A percentile compares a stretch with the other conserved stretches of the same genome.
Conservation (phyloP, 2,113 vertebrate species). For the Turnix velox region DNA sequence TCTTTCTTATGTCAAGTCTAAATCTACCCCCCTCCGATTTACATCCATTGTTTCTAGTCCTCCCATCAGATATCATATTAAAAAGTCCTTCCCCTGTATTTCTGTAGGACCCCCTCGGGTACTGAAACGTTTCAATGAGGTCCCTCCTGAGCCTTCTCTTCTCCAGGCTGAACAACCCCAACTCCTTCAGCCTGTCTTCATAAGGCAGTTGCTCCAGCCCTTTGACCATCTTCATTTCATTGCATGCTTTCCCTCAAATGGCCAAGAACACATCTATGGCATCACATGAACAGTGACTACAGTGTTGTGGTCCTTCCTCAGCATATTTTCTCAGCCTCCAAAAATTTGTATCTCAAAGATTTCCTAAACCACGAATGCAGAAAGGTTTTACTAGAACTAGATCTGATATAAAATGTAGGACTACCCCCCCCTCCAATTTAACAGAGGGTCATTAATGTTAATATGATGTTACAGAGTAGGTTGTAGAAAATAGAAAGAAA, state of each 20-base stretch:
- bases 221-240: no score
- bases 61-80: no score
- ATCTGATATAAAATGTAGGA: background rate
- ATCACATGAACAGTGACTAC: background rate
- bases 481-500: conserved; percentile 21
- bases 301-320: background rate
- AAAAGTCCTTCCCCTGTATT: no score
- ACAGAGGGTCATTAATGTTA: background rate
- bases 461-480: background rate
- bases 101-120: no score
- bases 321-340: background rate
- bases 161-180: no score
- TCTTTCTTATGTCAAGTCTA: no score
- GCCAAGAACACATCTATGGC: background rate
- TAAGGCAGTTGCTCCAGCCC: no score
- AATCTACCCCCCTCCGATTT: no score
- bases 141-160: no score
- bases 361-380: background rate
- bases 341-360: background rate
- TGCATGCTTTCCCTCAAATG: background rate
- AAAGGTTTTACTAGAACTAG: background rate
- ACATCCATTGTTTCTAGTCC: no score
- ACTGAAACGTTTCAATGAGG: no score
- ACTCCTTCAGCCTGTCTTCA: no score
- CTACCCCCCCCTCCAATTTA: background rate